Conservation (phyloP, 2,113 vertebrate species). For the Corydoras sp. region DNA sequence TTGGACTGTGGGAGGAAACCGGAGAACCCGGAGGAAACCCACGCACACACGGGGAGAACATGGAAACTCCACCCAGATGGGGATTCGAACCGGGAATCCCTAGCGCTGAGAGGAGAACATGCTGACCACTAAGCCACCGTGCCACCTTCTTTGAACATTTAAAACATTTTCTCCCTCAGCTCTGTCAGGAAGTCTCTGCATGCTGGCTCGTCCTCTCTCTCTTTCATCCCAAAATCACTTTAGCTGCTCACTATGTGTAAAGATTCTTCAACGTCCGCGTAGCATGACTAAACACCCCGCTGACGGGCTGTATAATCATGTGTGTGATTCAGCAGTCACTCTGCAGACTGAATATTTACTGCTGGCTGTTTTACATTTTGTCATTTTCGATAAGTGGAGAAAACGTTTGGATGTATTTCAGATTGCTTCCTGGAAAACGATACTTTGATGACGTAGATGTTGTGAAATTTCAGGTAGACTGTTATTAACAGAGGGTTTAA, state of each 20-base stretch:
- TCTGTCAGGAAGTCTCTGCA: conserved; percentile 4
- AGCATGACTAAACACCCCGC: conserved; percentile 48
- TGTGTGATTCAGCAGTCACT: neutral
- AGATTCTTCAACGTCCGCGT: conserved; percentile 48
- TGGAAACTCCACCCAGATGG: too few species aligned
- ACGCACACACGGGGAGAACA: too few species aligned
- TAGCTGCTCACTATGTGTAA: conserved; percentile 13
- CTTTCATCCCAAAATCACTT: conserved; percentile 3
- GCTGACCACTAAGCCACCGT: too few species aligned
- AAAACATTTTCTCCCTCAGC: conserved; percentile 2
- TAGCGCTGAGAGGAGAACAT: too few species aligned
- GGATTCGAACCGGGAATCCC: too few species aligned
- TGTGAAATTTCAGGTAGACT: neutral
- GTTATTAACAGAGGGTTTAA: neutral
- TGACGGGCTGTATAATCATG: neutral
- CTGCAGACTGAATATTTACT: neutral
- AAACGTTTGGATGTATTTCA: conserved; percentile 11
- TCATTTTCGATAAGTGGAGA: conserved; percentile 11
- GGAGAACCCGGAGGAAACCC: neutral
- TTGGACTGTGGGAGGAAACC: too few species aligned
- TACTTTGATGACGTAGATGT: neutral
- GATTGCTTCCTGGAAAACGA: conserved; percentile 12
- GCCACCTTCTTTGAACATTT: too few species aligned
- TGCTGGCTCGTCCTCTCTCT: conserved; percentile 1
- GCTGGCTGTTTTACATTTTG: neutral